phyloP scores from a whole-genome alignment of 2,113 vertebrate genomes.

The Crocuta crocuta region DNA sequence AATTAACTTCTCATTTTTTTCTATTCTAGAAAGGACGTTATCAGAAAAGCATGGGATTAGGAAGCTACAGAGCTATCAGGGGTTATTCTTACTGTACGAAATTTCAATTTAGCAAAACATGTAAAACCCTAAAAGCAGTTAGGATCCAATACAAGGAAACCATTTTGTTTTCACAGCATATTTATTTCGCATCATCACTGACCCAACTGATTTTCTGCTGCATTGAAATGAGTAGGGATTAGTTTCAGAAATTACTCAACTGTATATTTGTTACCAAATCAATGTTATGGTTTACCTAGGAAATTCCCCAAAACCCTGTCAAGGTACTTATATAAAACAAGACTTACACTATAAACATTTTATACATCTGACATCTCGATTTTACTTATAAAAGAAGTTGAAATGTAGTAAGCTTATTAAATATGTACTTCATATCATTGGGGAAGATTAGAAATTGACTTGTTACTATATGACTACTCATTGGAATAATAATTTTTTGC shows the following conservation, averaged over 20 bases:
- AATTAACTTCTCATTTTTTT: conserved; percentile 87
- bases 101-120: conserved; percentile 88
- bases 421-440: not conserved
- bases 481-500: not conserved
- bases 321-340: not conserved
- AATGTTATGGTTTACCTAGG: conserved; percentile 37
- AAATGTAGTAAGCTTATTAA: not conserved
- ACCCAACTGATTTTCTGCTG: conserved; percentile 79
- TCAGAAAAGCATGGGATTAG: conserved; percentile 84
- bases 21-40: conserved; percentile 82
- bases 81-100: conserved; percentile 82
- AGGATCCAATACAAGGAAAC: conserved; percentile 72
- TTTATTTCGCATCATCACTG: conserved; percentile 81
- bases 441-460: not conserved
- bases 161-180: conserved; percentile 83
- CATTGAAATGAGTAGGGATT: conserved; percentile 74
- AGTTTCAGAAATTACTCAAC: conserved; percentile 59
- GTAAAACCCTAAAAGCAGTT: conserved; percentile 81
- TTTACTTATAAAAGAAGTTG: not conserved
- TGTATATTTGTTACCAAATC: not conserved
- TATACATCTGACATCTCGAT: not conserved
- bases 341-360: not conserved
- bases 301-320: conserved; percentile 41
- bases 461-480: not conserved
- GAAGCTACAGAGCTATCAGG: conserved; percentile 78